Base-by-base conservation (phyloP, 2,113 vertebrate genomes). In the Sander lucioperca region DNA sequence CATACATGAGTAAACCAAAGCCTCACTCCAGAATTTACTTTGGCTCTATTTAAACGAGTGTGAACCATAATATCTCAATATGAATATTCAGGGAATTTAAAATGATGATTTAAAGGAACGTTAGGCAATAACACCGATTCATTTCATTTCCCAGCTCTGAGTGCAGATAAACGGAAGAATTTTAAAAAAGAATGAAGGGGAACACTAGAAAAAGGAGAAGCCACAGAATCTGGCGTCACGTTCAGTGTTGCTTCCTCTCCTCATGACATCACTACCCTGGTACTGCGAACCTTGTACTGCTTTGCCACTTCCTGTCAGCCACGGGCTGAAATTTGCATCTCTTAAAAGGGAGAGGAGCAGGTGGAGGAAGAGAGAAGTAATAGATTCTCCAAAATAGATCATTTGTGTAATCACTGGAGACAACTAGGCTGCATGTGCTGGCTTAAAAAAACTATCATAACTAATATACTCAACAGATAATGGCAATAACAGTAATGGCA, bases 231-330 rank as follows among this genome's bases (percentile, higher is more conserved):
- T 74, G 70, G 56, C 30, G 56, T 91, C 87, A 88, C 57, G 25
- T 64, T 86, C 71, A 5, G 51, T 16, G 83, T 39, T 72, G 66
- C 87, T 91, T 91, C 91, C 86, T 76, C 76, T 78, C 12, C n/a
- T 45, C 23, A 48, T 89, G 87, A 90, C 85, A 82, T 89, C 85
- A 89, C 53, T 43, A 13, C 57, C 58, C 12, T 27, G 45, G 10
- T 43, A 8, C 68, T 63, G 73, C 89, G 59, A 71, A 74, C 48
- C 70, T 66, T 63, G 7, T 23, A 15, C 63, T 69, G 75, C 81
- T 89, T 59, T 88, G 19, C 65, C 77, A 84, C 85, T 93, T 91
- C 92, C 92, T 87, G 81, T 87, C 86, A 88, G 83, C 27, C 25
- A 13, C 8, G n/a, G 71, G 43, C 58, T 59, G 50, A 88, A 72